These are phyloP conservation scores for Macropus fuliginosus DNA, from an alignment of 2,797 vertebrate genomes.

Conservation along the genomic window DNA sequence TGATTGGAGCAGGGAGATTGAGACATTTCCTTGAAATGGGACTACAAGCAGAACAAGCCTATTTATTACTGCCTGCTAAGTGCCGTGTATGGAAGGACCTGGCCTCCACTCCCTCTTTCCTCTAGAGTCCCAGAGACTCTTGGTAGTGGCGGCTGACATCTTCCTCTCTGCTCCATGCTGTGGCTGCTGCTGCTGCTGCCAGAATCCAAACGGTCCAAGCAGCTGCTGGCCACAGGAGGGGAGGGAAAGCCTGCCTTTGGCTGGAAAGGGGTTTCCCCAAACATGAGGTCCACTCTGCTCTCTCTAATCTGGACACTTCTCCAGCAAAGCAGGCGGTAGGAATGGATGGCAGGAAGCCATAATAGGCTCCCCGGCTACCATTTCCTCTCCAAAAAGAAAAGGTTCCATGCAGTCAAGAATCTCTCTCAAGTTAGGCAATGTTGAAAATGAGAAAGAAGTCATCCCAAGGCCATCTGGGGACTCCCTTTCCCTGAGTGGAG, in stretches of 20 bases:
- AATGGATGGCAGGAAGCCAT: neutral
- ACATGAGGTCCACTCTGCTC: neutral
- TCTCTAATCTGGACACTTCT: too few species aligned
- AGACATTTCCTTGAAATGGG: neutral
- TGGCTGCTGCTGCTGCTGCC: neutral
- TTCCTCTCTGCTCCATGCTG: neutral
- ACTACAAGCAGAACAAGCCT: too few species aligned
- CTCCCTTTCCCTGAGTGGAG: conserved; percentile 73
- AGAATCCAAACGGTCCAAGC: neutral
- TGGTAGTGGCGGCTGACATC: neutral
- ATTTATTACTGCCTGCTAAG: neutral
- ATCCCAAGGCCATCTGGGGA: neutral
- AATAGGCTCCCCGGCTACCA: neutral
- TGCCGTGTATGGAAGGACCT: too few species aligned
- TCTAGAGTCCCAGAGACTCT: neutral
- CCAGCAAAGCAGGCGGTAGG: neutral
- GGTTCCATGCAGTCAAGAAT: conserved; percentile 24
- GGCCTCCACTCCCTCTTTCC: neutral
- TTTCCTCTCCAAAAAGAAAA: neutral
- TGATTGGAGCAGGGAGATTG: neutral
- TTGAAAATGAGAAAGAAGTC: neutral
- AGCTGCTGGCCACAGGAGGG: neutral
- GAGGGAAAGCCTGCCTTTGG: neutral
- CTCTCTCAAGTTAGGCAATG: neutral
- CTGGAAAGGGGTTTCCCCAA: neutral